phyloP scores from a whole-genome alignment of 2,113 vertebrate genomes.

The Chaenocephalus aceratus region DNA sequence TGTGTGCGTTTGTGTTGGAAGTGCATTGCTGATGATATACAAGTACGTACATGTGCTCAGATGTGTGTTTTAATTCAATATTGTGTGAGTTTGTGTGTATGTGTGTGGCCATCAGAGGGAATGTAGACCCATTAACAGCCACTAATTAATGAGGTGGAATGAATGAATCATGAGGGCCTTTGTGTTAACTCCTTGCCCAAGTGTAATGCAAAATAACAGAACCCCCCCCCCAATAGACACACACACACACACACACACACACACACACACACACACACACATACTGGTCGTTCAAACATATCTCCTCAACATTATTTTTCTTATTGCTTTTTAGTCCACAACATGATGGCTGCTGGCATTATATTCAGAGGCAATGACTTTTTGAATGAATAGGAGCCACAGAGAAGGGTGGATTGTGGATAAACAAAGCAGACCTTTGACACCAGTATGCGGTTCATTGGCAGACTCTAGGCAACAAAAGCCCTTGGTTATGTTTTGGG shows the following conservation, averaged over 20 bases:
- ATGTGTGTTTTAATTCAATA: neutral
- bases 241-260: neutral
- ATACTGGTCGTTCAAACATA: neutral
- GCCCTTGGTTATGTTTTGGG: neutral
- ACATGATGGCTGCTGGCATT: neutral
- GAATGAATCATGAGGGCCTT: too few relatives aligned
- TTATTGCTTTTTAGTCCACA: neutral
- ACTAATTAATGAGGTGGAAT: too few relatives aligned
- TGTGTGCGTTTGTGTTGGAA: neutral
- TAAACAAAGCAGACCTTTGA: neutral
- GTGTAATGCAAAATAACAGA: too few relatives aligned
- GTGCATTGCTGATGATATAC: too few relatives aligned
- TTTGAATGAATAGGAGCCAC: neutral
- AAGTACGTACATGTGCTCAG: neutral
- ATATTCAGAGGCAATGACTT: neutral
- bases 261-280: neutral
- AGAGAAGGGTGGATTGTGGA: neutral
- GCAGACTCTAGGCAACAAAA: neutral
- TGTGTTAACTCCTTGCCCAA: too few relatives aligned
- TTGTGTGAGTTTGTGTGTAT: neutral
- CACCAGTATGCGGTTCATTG: neutral
- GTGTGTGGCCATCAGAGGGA: conserved; percentile 6
- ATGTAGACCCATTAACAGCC: too few relatives aligned
- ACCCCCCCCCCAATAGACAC: neutral
- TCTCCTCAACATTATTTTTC: neutral